A percentile compares a stretch with the other conserved stretches of the same genome.
phyloP scores from a whole-genome alignment of 2,888 invertebrate species.

The Linnaemya tessellans region DNA sequence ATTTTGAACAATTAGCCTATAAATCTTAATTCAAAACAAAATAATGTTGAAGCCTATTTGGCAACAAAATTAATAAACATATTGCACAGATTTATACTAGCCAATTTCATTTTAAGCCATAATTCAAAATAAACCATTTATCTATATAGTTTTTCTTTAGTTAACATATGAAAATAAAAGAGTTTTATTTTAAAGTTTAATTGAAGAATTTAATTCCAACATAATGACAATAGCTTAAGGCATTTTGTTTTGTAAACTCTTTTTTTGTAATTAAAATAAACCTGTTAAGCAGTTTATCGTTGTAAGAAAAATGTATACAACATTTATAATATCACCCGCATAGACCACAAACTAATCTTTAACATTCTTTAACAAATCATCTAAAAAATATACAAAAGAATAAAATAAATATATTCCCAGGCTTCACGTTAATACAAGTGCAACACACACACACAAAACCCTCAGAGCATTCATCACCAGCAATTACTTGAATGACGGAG shows the following conservation, averaged over 20 bases:
- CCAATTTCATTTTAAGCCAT: neutral
- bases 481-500: constrained; percentile 66
- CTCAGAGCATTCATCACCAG: constrained; percentile 70
- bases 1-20: too few relatives aligned
- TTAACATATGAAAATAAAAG: neutral
- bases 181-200: neutral
- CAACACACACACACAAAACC: constrained; percentile 64
- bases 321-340: too few relatives aligned
- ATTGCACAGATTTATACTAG: too few relatives aligned
- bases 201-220: constrained; percentile 4
- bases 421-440: constrained; percentile 65
- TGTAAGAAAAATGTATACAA: neutral
- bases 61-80: too few relatives aligned
- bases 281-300: neutral
- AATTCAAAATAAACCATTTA: neutral
- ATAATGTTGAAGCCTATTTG: too few relatives aligned
- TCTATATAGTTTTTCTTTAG: neutral
- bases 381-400: too few relatives aligned
- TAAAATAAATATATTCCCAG: constrained; percentile 65
- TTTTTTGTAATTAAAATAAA: constrained; percentile 14
- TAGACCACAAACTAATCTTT: constrained; percentile 25
- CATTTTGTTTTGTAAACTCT: neutral
- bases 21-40: too few relatives aligned
- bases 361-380: constrained; percentile 43
- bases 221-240: constrained; percentile 3